A percentile compares a stretch with the other conserved stretches of the same genome.
Evolutionary conservation across 1,140 invertebrate genomes (phyloP).

Genomic region (Drosophila nigromelanica): DNA sequence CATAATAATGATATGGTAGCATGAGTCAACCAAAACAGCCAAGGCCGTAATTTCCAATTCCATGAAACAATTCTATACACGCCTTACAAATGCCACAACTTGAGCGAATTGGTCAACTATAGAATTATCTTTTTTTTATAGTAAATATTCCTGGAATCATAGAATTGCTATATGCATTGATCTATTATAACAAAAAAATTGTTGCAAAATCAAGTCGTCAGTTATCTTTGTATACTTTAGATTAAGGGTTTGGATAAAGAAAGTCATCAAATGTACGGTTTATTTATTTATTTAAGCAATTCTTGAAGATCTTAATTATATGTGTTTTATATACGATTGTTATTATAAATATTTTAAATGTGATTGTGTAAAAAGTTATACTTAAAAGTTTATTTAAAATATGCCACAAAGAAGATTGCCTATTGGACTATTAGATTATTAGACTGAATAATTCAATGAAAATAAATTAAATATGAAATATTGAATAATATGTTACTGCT

Average conservation of each 20-base stretch:
- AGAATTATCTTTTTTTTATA: constrained; percentile 12
- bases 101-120: constrained; percentile 13
- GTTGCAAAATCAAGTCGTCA: constrained; percentile 21
- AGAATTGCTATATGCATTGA: constrained; percentile 2
- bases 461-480: no score
- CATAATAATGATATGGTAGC: constrained; percentile 66
- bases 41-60: constrained; percentile 52
- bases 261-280: neutral
- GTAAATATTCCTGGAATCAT: constrained; percentile 5
- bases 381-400: no score
- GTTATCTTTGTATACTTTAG: no score
- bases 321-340: neutral
- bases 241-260: neutral
- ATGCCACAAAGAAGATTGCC: no score
- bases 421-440: no score
- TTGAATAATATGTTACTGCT: no score
- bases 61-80: constrained; percentile 49
- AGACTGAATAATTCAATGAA: no score
- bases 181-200: constrained; percentile 11
- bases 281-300: no score
- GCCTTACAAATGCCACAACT: constrained; percentile 13
- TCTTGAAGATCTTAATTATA: neutral
- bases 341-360: no score
- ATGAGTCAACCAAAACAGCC: constrained; percentile 55
- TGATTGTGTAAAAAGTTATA: no score